phyloP scores from a whole-genome alignment of 2,888 invertebrate species.

The Dasysyrphus tricinctus region DNA sequence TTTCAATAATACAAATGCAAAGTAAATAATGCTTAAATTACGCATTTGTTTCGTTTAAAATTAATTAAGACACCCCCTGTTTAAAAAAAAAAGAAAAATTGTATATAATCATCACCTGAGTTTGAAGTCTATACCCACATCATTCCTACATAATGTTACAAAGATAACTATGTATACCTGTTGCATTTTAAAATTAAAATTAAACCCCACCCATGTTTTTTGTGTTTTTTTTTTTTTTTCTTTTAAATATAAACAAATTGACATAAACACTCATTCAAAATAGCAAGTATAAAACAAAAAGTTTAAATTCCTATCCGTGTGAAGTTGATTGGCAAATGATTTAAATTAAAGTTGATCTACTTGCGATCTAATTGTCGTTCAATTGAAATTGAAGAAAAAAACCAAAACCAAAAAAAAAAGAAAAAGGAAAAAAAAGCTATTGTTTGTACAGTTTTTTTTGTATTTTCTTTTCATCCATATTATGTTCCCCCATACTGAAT shows the following conservation, averaged over 20 bases:
- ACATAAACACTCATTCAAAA: conserved; percentile 15
- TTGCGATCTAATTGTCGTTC: conserved; percentile 56
- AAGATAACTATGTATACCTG: neutral
- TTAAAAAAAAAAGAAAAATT: neutral
- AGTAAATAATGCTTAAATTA: conserved; percentile 5
- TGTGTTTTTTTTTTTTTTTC: neutral
- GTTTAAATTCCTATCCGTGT: conserved; percentile 26
- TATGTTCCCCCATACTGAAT: conserved; percentile 24
- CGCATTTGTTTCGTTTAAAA: conserved; percentile 4
- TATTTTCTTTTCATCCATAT: conserved; percentile 10
- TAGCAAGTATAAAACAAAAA: neutral
- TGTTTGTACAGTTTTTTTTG: neutral
- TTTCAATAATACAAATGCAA: neutral
- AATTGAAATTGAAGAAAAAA: conserved; percentile 41
- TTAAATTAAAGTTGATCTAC: conserved; percentile 52
- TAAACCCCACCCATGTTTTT: conserved; percentile 14
- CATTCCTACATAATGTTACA: neutral
- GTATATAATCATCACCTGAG: neutral
- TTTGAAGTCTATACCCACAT: neutral
- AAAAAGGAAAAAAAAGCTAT: neutral
- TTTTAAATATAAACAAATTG: conserved; percentile 17
- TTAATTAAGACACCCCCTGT: neutral
- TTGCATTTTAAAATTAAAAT: conserved; percentile 1
- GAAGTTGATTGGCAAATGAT: conserved; percentile 49
- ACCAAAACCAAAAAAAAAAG: conserved; percentile 6